phyloP scores from a whole-genome alignment of 2,888 invertebrate species.

The Tinea trinotella region DNA sequence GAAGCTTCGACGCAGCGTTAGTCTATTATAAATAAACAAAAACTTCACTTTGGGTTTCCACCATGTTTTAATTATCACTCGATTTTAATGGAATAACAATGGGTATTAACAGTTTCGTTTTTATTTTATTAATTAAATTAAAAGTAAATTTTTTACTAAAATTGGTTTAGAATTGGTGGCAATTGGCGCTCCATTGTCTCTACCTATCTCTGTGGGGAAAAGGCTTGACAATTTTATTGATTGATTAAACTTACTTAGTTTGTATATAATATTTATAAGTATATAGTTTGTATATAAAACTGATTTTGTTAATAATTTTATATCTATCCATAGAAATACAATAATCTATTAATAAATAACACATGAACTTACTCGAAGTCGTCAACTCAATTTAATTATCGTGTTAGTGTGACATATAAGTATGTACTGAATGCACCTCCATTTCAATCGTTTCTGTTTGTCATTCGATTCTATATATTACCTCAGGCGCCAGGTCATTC shows the following conservation, averaged over 20 bases:
- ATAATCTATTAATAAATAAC: background rate
- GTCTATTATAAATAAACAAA: slow-evolving; percentile 16
- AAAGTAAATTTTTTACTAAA: too few relatives aligned
- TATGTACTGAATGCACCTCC: slow-evolving; percentile 4
- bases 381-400: slow-evolving; percentile 9
- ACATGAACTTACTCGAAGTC: background rate
- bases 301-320: too few relatives aligned
- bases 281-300: too few relatives aligned
- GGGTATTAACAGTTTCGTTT: background rate
- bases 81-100: background rate
- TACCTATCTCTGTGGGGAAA: too few relatives aligned
- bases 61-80: slow-evolving; percentile 6
- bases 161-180: too few relatives aligned
- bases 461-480: background rate
- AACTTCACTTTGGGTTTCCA: slow-evolving; percentile 4
- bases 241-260: too few relatives aligned
- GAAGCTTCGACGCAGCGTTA: slow-evolving; percentile 40
- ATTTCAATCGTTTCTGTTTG: slow-evolving; percentile 1
- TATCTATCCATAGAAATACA: background rate
- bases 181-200: too few relatives aligned
- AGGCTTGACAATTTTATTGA: too few relatives aligned
- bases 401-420: slow-evolving; percentile 8
- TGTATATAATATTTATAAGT: too few relatives aligned
- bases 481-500: background rate
- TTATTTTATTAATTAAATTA: too few relatives aligned